Conservation (phyloP, 2,113 vertebrate genomes). For the Tragulus kanchil region DNA sequence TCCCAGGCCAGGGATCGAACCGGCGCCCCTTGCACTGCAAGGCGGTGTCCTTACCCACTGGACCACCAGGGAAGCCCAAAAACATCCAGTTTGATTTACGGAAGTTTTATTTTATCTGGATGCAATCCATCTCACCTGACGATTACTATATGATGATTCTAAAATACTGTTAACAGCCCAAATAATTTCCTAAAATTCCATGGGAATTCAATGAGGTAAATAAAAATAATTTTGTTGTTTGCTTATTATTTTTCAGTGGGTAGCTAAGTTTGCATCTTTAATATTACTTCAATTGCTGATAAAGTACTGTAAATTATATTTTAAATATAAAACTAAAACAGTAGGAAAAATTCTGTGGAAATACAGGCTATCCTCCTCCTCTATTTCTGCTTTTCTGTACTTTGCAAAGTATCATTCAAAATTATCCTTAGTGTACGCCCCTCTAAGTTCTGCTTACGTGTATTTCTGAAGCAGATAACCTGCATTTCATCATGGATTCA, state of each 20-base stretch:
- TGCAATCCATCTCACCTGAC: slow-evolving; percentile 41
- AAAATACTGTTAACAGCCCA: slow-evolving; percentile 17
- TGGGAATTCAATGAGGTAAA: neutral
- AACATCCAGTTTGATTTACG: slow-evolving; percentile 52
- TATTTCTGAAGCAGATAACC: slow-evolving; percentile 12
- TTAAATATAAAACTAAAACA: slow-evolving; percentile 30
- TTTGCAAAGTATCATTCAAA: slow-evolving; percentile 38
- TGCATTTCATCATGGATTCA: neutral
- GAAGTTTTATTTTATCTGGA: slow-evolving; percentile 65
- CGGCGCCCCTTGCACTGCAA: no score
- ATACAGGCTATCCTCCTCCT: neutral
- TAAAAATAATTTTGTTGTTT: slow-evolving; percentile 24
- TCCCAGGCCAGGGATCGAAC: no score
- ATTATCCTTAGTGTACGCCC: neutral
- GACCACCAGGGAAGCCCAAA: neutral
- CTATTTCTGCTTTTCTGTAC: slow-evolving; percentile 49
- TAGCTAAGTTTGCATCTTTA: slow-evolving; percentile 9
- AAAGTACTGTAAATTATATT: neutral
- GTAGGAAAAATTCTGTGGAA: neutral
- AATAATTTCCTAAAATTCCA: slow-evolving; percentile 27
- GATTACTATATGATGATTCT: slow-evolving; percentile 2
- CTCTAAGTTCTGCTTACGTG: neutral
- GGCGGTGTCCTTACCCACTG: no score
- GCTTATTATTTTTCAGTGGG: neutral
- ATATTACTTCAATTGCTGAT: neutral